Evolutionary conservation across 2,797 vertebrate species (phyloP).

Genomic region (Labroides dimidiatus): DNA sequence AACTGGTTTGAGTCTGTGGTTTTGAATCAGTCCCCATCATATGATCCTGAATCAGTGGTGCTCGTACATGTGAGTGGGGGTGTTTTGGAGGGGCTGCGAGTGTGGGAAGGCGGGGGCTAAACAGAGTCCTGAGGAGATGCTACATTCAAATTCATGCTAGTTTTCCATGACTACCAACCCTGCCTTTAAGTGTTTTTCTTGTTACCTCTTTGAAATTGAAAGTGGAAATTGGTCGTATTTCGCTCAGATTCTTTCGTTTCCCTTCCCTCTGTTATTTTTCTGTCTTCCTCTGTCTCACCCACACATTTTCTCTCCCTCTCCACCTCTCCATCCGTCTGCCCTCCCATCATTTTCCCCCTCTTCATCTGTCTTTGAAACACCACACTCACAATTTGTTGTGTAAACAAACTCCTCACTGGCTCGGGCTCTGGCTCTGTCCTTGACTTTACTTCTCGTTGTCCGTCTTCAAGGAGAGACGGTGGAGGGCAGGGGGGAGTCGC

Average conservation of each 20-base stretch:
- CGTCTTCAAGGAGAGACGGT: slow-evolving; percentile 67
- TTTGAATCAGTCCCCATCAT: too few relatives aligned
- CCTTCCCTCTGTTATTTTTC: neutral
- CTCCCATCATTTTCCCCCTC: slow-evolving; percentile 9
- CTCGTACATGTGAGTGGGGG: too few relatives aligned
- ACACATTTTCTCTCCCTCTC: neutral
- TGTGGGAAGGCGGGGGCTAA: too few relatives aligned
- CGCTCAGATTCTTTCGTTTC: neutral
- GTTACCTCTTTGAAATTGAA: slow-evolving; percentile 5
- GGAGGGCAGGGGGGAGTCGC: slow-evolving; percentile 38
- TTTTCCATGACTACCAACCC: too few relatives aligned
- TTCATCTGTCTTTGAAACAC: slow-evolving; percentile 53
- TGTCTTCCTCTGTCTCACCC: neutral
- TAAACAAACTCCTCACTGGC: slow-evolving; percentile 70
- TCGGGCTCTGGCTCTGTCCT: slow-evolving; percentile 59
- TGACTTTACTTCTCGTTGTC: slow-evolving; percentile 73
- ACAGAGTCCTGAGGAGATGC: too few relatives aligned
- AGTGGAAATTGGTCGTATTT: neutral
- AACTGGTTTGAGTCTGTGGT: too few relatives aligned
- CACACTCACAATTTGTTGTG: slow-evolving; percentile 56
- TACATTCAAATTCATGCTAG: too few relatives aligned
- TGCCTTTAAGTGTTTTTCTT: neutral
- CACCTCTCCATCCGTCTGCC: slow-evolving; percentile 12
- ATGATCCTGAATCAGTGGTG: too few relatives aligned
- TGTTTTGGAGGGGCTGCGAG: too few relatives aligned